Conservation (phyloP, 2,888 invertebrate species). For the Meteorus cinctellus region DNA sequence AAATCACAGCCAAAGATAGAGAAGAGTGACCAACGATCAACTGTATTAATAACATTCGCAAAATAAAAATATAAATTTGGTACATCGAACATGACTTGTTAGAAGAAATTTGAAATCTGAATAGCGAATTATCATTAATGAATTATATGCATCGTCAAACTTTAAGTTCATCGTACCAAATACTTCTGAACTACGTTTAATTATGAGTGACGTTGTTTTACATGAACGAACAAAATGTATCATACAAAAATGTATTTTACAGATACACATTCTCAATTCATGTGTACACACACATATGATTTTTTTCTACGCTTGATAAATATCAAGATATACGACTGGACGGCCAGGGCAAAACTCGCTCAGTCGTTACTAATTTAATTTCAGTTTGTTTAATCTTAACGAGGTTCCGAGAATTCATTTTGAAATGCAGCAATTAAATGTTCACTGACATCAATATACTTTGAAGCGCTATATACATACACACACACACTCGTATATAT, state of each 20-base stretch:
- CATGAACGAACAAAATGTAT: constrained; percentile 1
- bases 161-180: constrained; percentile 15
- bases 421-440: constrained; percentile 56
- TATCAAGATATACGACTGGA: constrained; percentile 36
- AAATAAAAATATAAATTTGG: neutral
- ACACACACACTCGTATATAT: neutral
- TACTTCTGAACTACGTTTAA: constrained; percentile 25
- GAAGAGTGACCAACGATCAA: neutral
- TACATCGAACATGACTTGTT: neutral
- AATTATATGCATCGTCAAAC: constrained; percentile 7
- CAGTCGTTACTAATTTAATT: constrained; percentile 57
- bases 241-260: neutral
- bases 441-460: constrained; percentile 42
- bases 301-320: constrained; percentile 40
- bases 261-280: constrained; percentile 15
- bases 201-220: constrained; percentile 37
- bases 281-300: constrained; percentile 1
- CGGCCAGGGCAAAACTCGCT: constrained; percentile 37
- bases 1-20: neutral
- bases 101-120: neutral
- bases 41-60: too few relatives aligned
- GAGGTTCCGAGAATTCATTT: constrained; percentile 60
- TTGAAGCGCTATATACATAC: constrained; percentile 5
- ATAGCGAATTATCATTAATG: neutral
- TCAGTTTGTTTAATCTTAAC: constrained; percentile 56